phyloP scores from a whole-genome alignment of 2,797 vertebrate genomes.

The Hephaestus fuliginosus region DNA sequence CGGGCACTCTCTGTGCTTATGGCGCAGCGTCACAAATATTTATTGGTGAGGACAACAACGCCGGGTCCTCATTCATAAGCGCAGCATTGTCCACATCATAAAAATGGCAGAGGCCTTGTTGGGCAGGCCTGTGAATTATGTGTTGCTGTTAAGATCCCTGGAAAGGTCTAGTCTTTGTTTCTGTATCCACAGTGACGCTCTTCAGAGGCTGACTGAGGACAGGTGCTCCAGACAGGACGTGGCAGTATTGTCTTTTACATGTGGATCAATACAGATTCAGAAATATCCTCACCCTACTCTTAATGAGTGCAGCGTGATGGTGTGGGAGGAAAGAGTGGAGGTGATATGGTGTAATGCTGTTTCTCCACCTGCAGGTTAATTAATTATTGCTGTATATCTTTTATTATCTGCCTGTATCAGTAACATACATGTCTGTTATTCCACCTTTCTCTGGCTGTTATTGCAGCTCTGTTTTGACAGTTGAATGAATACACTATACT shows the following conservation, averaged over 20 bases:
- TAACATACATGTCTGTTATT: neutral
- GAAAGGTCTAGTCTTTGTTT: conserved; percentile 19
- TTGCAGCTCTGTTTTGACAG: neutral
- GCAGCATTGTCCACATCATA: conserved; percentile 29
- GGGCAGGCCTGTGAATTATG: conserved; percentile 22
- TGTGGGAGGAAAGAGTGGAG: neutral
- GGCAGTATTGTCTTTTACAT: conserved; percentile 9
- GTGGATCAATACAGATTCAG: conserved; percentile 7
- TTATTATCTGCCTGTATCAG: conserved; percentile 15
- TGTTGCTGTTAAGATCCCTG: conserved; percentile 11
- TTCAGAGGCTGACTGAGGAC: conserved; percentile 21
- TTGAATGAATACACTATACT: neutral
- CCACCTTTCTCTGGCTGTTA: neutral
- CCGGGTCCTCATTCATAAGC: conserved; percentile 31
- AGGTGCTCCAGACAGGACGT: conserved; percentile 37
- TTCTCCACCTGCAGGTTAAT: neutral
- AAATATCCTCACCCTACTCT: neutral
- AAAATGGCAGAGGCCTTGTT: conserved; percentile 47
- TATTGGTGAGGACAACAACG: conserved; percentile 45
- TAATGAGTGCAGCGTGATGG: neutral
- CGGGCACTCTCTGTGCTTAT: conserved; percentile 26
- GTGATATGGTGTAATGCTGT: neutral
- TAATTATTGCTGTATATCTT: neutral
- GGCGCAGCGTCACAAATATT: conserved; percentile 33
- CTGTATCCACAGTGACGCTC: conserved; percentile 37